Base-by-base conservation (phyloP, 2,113 vertebrate species). In the Natator depressus region DNA sequence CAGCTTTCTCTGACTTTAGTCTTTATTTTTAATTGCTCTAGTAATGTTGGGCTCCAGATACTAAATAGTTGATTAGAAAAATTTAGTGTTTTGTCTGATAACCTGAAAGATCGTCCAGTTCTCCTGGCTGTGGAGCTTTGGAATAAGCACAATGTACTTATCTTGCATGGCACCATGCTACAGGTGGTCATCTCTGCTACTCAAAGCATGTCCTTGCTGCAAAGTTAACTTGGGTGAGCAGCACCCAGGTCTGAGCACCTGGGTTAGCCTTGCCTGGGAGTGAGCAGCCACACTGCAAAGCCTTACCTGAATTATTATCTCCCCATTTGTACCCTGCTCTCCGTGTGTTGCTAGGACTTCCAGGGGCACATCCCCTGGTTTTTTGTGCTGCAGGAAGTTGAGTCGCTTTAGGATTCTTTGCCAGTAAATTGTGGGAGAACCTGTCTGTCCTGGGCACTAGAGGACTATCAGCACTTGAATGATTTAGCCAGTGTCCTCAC, bases 1-100 rank as follows among this genome's bases (percentile, higher is more conserved):
- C 9, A 53, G 65, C 80, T 85, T 88, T 89, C 76, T 87, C 42
- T 1, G 46, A 85, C 49, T 53, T 25, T 25, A 29, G 53, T 75
- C 65, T 55, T 89, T 14, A 72, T 89, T 97, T 96, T 90, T 59
- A 65, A 86, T 91, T 89, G 85, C 82, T 91, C 53, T 22, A 38
- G 80, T 92, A 82, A 91, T 86, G 72, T 81, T 38, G 55, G 91
- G 82, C 88, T 93, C 51, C 5, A 46, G 83, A 79, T n/a, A 80
- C 8, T 82, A 89, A 80, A 69, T 2, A 91, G 83, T 54, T 72
- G 54, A 46, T 54, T 84, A 65, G 31, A 42, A 47, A 57, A 65
- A 9, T n/a, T 53, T 16, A 75, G 54, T 31, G 31, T 27, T 72
- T 89, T 17, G 12, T 5, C 17, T 59, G n/a, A 85, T 19, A 50